Evolutionary conservation across 2,113 vertebrate species (phyloP).

Genomic region (Tachuris rubrigastra): DNA sequence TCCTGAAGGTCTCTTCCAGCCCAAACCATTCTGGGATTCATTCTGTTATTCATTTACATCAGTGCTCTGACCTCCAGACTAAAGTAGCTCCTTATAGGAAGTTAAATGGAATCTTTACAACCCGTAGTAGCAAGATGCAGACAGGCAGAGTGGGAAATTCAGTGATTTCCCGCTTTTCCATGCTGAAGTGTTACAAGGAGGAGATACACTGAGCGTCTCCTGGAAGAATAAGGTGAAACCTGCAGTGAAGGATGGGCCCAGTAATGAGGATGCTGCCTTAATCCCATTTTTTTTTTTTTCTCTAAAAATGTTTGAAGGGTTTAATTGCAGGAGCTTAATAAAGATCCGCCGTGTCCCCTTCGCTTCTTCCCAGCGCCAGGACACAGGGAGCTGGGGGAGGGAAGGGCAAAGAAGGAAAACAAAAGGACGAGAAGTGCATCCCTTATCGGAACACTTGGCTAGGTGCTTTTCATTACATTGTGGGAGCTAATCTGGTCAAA

Average conservation of each 20-base stretch:
- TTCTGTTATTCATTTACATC: not conserved
- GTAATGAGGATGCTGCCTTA: not conserved
- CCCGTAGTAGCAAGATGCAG: not conserved
- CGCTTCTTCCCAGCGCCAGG: not conserved
- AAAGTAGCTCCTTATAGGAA: not conserved
- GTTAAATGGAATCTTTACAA: not conserved
- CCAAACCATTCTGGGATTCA: not conserved
- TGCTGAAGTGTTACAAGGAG: not conserved
- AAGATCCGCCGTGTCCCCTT: not conserved
- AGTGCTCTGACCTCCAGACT: not conserved
- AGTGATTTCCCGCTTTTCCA: not conserved
- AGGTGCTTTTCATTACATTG: not conserved
- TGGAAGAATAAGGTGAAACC: not conserved
- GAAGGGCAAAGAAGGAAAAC: not conserved
- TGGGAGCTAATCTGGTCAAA: not conserved
- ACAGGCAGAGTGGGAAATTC: not conserved
- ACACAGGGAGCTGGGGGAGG: not conserved
- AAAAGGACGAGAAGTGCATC: not conserved
- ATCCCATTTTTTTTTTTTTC: accelerated
- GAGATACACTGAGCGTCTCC: not conserved
- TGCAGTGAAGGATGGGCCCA: no score
- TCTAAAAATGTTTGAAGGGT: not conserved
- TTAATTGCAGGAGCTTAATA: not conserved
- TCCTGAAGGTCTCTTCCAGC: not conserved
- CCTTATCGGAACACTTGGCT: not conserved